A percentile compares a stretch with the other conserved stretches of the same genome.
phyloP scores from a whole-genome alignment of 2,888 invertebrate species.

The Dasysyrphus tricinctus region DNA sequence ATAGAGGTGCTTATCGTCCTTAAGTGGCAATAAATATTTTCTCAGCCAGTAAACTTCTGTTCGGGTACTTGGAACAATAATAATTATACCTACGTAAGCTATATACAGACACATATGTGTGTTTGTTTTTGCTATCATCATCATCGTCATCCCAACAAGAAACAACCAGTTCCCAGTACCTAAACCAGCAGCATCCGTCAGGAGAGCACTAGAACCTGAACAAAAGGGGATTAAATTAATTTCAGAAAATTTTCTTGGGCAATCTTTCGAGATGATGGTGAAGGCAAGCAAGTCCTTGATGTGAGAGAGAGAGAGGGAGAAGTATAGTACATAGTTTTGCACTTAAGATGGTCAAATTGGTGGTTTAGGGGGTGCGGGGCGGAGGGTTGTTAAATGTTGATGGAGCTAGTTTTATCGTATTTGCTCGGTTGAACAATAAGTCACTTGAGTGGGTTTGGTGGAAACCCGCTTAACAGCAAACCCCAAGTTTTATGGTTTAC shows the following conservation, averaged over 20 bases:
- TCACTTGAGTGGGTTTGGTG: constrained; percentile 49
- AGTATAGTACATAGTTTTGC: constrained; percentile 56
- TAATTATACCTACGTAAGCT: constrained; percentile 47
- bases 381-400: constrained; percentile 1
- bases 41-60: constrained; percentile 73
- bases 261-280: constrained; percentile 46
- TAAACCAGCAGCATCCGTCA: not conserved
- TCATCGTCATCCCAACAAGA: not conserved
- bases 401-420: constrained; percentile 40
- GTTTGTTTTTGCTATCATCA: constrained; percentile 23
- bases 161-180: not conserved
- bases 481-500: constrained; percentile 48
- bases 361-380: not conserved
- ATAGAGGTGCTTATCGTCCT: constrained; percentile 59
- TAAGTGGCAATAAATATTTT: constrained; percentile 75
- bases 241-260: constrained; percentile 66
- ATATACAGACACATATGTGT: not conserved
- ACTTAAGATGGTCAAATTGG: constrained; percentile 56
- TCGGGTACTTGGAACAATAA: constrained; percentile 71
- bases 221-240: constrained; percentile 66
- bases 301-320: not conserved
- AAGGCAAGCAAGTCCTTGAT: constrained; percentile 26
- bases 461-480: not conserved
- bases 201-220: constrained; percentile 17
- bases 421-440: constrained; percentile 60